Evolutionary conservation across 2,888 invertebrate species (phyloP).

Genomic region (Zhuqinia jingwanae): DNA sequence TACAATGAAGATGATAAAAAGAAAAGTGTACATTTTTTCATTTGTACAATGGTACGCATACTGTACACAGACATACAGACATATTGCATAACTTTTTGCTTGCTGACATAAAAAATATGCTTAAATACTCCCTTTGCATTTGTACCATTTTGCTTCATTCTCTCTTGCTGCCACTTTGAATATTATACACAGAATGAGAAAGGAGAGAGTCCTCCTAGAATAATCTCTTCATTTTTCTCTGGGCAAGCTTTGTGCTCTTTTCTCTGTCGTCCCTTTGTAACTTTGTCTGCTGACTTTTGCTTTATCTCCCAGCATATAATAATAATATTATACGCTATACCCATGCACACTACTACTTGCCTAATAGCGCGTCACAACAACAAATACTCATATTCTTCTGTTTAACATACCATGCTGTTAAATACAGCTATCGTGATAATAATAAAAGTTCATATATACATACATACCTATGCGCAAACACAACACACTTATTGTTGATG

Average conservation of each 20-base stretch:
- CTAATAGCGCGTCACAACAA: conserved; percentile 33
- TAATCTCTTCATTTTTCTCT: conserved; percentile 66
- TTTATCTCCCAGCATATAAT: conserved; percentile 1
- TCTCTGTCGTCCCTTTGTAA: conserved; percentile 58
- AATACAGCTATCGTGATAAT: background rate
- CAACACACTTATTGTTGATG: background rate
- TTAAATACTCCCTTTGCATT: background rate
- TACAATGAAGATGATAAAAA: conserved; percentile 14
- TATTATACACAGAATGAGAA: background rate
- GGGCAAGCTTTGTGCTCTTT: conserved; percentile 53
- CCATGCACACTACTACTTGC: conserved; percentile 3
- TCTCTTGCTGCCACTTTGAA: conserved; percentile 24
- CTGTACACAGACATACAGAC: background rate
- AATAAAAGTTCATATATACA: too few species aligned
- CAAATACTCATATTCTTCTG: conserved; percentile 12
- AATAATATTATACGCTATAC: background rate
- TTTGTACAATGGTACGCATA: background rate
- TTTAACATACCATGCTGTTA: background rate
- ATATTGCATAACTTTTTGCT: too few species aligned
- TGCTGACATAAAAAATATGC: background rate
- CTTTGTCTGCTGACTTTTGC: conserved; percentile 54
- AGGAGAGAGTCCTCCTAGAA: too few species aligned
- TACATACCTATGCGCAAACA: too few species aligned
- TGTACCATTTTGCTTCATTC: background rate
- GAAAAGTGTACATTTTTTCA: conserved; percentile 4